Base-by-base conservation (phyloP, 37 sponge, comb jelly and placozoan species). In the Lycopodina hypogea region DNA sequence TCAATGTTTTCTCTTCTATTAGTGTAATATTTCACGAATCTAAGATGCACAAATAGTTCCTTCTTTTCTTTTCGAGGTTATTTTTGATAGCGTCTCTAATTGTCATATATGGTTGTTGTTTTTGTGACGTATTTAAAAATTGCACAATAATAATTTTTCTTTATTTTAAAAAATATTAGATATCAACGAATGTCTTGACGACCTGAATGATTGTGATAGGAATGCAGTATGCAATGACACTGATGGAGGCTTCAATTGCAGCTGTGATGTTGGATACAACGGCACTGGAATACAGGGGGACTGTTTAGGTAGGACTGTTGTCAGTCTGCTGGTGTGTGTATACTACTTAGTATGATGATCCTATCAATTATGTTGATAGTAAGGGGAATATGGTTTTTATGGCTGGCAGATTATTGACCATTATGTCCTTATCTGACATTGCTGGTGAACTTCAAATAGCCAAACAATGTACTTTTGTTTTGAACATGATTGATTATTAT, bases 401-500 rank as follows among this genome's bases (percentile, higher is more conserved):
- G n/a, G n/a, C n/a, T n/a, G n/a, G n/a, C n/a, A n/a, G n/a, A n/a
- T n/a, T n/a, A 53, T 14, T 53, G 18, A 14, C 18, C 14, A 53
- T 53, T 14, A 53, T 21, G 56, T 18, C 18, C 14, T 18, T 18
- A 53, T 53, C 14, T 14, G 17, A 52, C 32, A 30, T 26, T n/a
- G 0, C 9, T n/a, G 1, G 52, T 26, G 0, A 9, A 9, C 9
- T 45, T 1, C 32, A 65, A 28, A 28, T 17, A 29, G 15, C 17
- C 17, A 29, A 28, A 30, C 65, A 65, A 29, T 65, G 26, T 33
- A 65, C 65, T 1, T 14, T 28, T 12, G 65, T 28, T 60, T 29
- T 60, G 17, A 17, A 23, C 41, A 41, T 35, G n/a, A 74, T 57
- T 88, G 89, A 45, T 60, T 60, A 3, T 18, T 65, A 33, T n/a